Base-by-base conservation (phyloP, 2,113 vertebrate species). In the Sapajus apella region DNA sequence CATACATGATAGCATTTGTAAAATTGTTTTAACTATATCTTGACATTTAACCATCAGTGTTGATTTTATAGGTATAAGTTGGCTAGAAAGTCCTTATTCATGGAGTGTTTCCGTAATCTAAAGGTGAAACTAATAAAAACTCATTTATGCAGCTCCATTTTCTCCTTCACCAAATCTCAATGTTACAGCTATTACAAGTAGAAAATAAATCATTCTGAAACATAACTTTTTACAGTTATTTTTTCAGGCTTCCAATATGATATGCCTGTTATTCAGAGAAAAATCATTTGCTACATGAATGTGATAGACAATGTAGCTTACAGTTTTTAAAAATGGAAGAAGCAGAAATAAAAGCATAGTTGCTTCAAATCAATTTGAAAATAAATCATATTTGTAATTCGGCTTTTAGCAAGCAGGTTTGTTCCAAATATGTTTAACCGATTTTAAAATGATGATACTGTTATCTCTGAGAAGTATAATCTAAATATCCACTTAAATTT, bases 21-120 rank as follows among this genome's bases (percentile, higher is more conserved):
- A 87, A 96, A 52, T 94, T 84, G 61, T 47, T 72, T 50, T 94
- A 85, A 87, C 79, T 87, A 47, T 96, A 3, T 40, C 68, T 95
- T 97, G 88, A 96, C 86, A 94, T 98, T 97, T 98, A 95, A 75
- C 2, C 73, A 90, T 96, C 90, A 68, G n/a, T 92, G 12, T 25
- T 97, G 68, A 92, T 70, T 97, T 95, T 55, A 91, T 91, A 95
- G 56, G 61, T 96, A 50, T 72, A 94, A 90, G 25, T 93, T 45
- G 32, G 58, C 23, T 21, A 0, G 87, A 95, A 97, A 55, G 87
- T 25, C 0, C 47, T 52, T 87, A 40, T 73, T 91, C 45, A 21
- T 73, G 93, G 9, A 17, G 6, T 88, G 32, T 45, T 56, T 80
- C 2, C 43, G 7, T 95, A 96, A 66, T 68, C 64, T 91, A 87